Evolutionary conservation across 2,113 vertebrate species (phyloP).

Genomic region (Aythya baeri): DNA sequence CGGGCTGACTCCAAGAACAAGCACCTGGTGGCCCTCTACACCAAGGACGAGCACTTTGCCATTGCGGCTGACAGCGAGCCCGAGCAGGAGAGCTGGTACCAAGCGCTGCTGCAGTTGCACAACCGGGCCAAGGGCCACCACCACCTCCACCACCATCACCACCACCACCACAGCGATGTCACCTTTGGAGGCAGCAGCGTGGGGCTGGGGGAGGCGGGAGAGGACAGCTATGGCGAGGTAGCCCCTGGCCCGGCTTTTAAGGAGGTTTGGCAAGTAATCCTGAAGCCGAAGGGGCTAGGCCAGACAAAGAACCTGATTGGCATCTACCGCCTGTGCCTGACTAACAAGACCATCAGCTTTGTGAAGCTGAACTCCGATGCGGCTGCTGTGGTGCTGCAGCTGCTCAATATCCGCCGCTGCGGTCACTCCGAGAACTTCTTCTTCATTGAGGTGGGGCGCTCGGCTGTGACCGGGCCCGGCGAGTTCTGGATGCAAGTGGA

Average conservation of each 20-base stretch:
- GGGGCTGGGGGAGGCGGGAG: slow-evolving; percentile 71
- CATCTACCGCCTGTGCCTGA: slow-evolving; percentile 92
- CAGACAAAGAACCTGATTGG: slow-evolving; percentile 91
- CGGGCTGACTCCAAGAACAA: slow-evolving; percentile 93
- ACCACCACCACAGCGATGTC: slow-evolving; percentile 70
- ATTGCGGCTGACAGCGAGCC: slow-evolving; percentile 88
- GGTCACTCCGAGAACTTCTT: slow-evolving; percentile 93
- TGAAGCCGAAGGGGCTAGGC: slow-evolving; percentile 90
- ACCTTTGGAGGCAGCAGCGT: slow-evolving; percentile 61
- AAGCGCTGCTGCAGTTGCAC: slow-evolving; percentile 87
- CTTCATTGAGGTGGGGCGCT: slow-evolving; percentile 91
- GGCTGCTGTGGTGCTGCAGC: slow-evolving; percentile 88
- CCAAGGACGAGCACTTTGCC: slow-evolving; percentile 90
- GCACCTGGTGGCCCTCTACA: slow-evolving; percentile 90
- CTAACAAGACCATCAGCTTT: slow-evolving; percentile 90
- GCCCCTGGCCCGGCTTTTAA: slow-evolving; percentile 88
- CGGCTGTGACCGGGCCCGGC: slow-evolving; percentile 85
- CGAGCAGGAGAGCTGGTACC: slow-evolving; percentile 90
- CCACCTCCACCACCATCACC: slow-evolving; percentile 69
- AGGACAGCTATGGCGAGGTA: slow-evolving; percentile 82
- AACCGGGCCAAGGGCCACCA: slow-evolving; percentile 86
- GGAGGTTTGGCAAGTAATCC: slow-evolving; percentile 92
- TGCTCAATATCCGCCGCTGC: slow-evolving; percentile 90
- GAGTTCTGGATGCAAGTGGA: slow-evolving; percentile 96
- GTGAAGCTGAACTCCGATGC: slow-evolving; percentile 91